Percentiles rank a stretch among this genome's conserved stretches.
phyloP scores from a whole-genome alignment of 2,113 vertebrate genomes.

The Eclectus roratus region DNA sequence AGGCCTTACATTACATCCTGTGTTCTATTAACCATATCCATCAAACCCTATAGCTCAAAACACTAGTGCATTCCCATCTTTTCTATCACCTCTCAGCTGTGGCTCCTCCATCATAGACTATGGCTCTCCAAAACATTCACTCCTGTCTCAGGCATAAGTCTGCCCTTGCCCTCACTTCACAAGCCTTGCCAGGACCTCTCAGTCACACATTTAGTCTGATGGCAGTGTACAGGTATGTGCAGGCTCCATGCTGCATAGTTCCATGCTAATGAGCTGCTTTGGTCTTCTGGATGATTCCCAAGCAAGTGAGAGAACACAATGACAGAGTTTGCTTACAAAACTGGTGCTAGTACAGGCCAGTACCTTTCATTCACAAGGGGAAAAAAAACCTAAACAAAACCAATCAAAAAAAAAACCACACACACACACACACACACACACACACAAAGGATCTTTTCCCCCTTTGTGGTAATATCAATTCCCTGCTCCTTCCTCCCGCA shows the following conservation, averaged over 20 bases:
- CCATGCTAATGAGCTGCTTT: background rate
- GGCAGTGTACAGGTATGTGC: background rate
- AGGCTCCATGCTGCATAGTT: background rate
- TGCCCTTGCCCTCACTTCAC: background rate
- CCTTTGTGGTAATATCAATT: background rate
- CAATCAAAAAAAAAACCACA: background rate
- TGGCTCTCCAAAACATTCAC: background rate
- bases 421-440: no score
- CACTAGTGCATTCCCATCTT: background rate
- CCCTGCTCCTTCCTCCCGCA: accelerated
- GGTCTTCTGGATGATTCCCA: background rate
- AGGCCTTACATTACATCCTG: background rate
- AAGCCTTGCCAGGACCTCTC: background rate
- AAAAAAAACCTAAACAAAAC: background rate
- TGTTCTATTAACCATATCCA: background rate
- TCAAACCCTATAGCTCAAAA: background rate
- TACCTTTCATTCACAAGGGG: background rate
- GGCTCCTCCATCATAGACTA: background rate
- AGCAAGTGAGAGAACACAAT: background rate
- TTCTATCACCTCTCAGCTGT: background rate
- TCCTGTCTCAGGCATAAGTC: background rate
- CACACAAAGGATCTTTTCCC: background rate
- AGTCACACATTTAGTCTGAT: background rate
- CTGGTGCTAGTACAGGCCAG: background rate
- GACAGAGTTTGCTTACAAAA: background rate